Base-by-base conservation (phyloP, 2,888 invertebrate genomes). In the Lucinisca nassula region DNA sequence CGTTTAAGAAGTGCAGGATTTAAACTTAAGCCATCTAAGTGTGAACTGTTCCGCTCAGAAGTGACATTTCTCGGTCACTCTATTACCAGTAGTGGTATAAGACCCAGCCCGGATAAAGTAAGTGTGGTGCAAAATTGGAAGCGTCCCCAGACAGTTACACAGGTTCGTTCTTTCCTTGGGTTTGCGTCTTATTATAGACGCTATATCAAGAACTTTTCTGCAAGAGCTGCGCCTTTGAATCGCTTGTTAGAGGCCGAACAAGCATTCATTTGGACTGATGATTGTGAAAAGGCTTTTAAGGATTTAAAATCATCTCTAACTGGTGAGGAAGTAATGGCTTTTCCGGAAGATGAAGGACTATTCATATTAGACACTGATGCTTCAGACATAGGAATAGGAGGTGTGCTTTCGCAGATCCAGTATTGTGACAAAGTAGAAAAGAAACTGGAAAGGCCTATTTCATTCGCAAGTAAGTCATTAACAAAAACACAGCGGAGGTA, bases 301-400 rank as follows among this genome's bases (percentile, higher is more conserved):
- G n/a, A n/a, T n/a, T n/a, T n/a, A n/a, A n/a, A n/a, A n/a, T n/a
- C n/a, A n/a, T n/a, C n/a, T n/a, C n/a, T n/a, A n/a, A n/a, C n/a
- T n/a, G n/a, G n/a, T n/a, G n/a, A 85, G 35, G 72, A 77, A 24
- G 78, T 89, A 2, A 55, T 91, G 24, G 87, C 79, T 1, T 89
- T 84, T 61, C 88, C 83, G 21, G 88, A 90, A n/a, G 32, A 79
- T 49, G 83, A 84, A 21, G 77, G 51, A 14, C 14, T 35, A 21
- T 91, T 90, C 76, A 81, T 92, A 0, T 38, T 92, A 24, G 92
- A 92, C 49, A 89, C 87, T 21, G 91, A 93, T 75, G 92, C 92
- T 3, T 89, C 89, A 37, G 75, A 76, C n/a, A 30, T 24, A 67
- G 89, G 82, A 10, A 86, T 93, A 17, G 92, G 93, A 35, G 91